Base-by-base conservation (phyloP, 2,888 invertebrate genomes). In the Diadegma fenestrale region DNA sequence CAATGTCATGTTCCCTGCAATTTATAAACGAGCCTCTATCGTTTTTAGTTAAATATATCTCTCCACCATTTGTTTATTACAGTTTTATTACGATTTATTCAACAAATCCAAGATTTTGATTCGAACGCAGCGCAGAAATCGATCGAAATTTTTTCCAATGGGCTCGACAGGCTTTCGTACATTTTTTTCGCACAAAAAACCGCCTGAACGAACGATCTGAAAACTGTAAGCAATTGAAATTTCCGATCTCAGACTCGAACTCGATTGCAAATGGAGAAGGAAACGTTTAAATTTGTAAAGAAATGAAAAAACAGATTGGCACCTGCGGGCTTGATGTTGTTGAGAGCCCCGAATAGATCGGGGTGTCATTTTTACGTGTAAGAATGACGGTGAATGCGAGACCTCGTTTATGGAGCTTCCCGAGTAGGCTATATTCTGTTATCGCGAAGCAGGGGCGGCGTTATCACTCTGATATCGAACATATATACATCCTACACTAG, bases 401-500 rank as follows among this genome's bases (percentile, higher is more conserved):
- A 6, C 26, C 33, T 64, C 66, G 48, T 41, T 19, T 26, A 43
- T 19, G 48, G 64, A 69, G 41, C 37, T 48, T 30, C 80, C 66
- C 80, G 54, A 51, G 72, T 81, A 71, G 45, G 51, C 63, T 63
- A 72, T 80, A 80, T 80, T 75, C 84, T 86, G 89, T 91, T 92
- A 91, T 92, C 92, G 90, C 88, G 66, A 86, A 78, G 78, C 86
- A 89, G 89, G 90, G 90, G 88, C 88, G 87, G 88, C 88, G 90
- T 92, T 92, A 92, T 92, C 92, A 91, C 89, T 91, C 90, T 89
- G 91, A 92, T 92, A 92, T 91, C 90, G 91, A 89, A 90, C 90
- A 88, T 91, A 91, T 92, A 92, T 92, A 91, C 91, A 91, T 90
- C 88, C 90, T 88, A 89, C 87, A 89, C 90, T 84, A 88, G 77